Evolutionary conservation across 2,797 vertebrate species (phyloP).

Genomic region (Kryptopterus vitreolus): DNA sequence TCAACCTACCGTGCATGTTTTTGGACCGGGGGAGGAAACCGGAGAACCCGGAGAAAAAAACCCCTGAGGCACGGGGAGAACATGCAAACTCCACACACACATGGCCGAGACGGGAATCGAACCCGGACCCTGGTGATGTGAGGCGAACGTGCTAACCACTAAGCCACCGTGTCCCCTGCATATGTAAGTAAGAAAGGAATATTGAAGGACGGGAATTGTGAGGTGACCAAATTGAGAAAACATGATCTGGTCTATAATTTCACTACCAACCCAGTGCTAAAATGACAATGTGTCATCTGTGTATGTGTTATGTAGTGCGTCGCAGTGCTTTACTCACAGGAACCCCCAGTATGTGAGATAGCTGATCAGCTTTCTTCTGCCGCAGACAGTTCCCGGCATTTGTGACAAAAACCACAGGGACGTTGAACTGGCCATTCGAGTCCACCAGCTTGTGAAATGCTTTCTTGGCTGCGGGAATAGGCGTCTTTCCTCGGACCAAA

Average conservation of each 20-base stretch:
- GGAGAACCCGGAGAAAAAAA: too few relatives aligned
- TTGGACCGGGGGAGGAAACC: too few relatives aligned
- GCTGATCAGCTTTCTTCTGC: conserved; percentile 81
- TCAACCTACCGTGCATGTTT: too few relatives aligned
- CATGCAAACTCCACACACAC: too few relatives aligned
- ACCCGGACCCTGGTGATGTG: too few relatives aligned
- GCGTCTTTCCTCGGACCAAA: conserved; percentile 79
- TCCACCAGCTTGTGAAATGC: conserved; percentile 83
- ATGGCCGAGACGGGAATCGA: too few relatives aligned
- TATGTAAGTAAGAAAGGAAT: not conserved
- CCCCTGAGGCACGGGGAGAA: too few relatives aligned
- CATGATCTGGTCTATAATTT: not conserved
- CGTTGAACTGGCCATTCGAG: conserved; percentile 75
- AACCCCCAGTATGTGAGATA: conserved; percentile 81
- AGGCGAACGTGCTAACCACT: too few relatives aligned
- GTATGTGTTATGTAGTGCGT: not conserved
- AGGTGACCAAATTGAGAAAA: not conserved
- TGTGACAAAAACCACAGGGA: conserved; percentile 88
- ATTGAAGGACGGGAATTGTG: not conserved
- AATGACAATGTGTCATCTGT: not conserved
- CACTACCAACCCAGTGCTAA: not conserved
- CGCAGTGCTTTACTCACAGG: conserved; percentile 73
- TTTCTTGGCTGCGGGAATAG: conserved; percentile 80
- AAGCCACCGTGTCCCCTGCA: too few relatives aligned
- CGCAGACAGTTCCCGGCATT: conserved; percentile 87